Conservation (phyloP, 2,797 vertebrate species). For the Gila robusta region DNA sequence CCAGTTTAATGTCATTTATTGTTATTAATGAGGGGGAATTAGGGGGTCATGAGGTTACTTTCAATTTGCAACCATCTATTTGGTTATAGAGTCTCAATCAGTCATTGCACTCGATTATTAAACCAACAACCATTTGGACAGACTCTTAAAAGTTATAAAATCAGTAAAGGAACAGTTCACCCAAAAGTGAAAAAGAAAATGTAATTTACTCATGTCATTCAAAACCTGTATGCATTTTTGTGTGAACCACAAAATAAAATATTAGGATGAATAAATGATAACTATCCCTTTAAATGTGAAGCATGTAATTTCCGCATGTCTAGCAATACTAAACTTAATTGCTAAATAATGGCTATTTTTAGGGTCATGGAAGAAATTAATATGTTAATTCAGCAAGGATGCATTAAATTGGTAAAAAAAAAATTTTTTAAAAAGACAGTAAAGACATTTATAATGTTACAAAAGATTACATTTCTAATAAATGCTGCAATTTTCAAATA, state of each 20-base stretch:
- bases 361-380: too few relatives aligned
- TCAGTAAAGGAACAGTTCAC: neutral
- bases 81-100: neutral
- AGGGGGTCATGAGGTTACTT: constrained; percentile 1
- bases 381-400: neutral
- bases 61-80: neutral
- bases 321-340: neutral
- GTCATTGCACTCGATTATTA: neutral
- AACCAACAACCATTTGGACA: neutral
- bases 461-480: too few relatives aligned
- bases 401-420: neutral
- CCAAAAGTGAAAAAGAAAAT: neutral
- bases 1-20: constrained; percentile 5
- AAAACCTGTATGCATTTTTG: neutral
- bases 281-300: neutral
- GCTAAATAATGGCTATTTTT: neutral
- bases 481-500: too few relatives aligned
- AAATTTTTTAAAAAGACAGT: too few relatives aligned
- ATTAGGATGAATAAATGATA: neutral
- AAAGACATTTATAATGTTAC: too few relatives aligned
- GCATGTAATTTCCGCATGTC: neutral
- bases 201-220: neutral
- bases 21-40: constrained; percentile 8
- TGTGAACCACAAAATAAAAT: neutral
- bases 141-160: neutral